phyloP scores from a whole-genome alignment of 53 echinoderm and acorn worm genomes.

The Echinometra lucunter region DNA sequence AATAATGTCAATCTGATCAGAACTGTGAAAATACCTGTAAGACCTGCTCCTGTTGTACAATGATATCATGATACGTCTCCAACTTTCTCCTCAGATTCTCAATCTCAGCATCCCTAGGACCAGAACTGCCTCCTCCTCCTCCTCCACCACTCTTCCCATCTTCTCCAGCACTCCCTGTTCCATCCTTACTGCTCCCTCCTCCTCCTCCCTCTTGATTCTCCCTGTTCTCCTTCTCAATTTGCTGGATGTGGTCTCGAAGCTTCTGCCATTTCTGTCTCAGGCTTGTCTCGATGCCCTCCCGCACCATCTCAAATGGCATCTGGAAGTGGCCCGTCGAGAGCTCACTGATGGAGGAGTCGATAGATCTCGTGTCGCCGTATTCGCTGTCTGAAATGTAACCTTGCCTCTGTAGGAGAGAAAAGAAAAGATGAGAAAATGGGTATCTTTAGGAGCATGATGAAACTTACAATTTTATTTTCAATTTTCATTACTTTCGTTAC shows the following conservation, averaged over 20 bases:
- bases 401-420: conserved; percentile 3
- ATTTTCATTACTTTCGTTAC: background rate
- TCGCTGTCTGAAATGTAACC: conserved; percentile 73
- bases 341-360: conserved; percentile 86
- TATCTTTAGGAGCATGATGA: background rate
- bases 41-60: conserved; percentile 97
- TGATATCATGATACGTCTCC: conserved; percentile 86
- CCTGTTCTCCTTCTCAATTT: conserved; percentile 89
- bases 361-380: conserved; percentile 79
- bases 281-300: conserved; percentile 95
- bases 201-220: conserved; percentile 76
- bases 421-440: background rate
- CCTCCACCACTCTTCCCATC: conserved; percentile 22
- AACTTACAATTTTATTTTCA: too few species aligned
- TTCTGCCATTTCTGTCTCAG: conserved; percentile 90
- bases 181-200: conserved; percentile 49
- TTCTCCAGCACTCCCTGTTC: conserved; percentile 55
- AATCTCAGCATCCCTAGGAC: conserved; percentile 79
- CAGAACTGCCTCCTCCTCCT: conserved; percentile 60
- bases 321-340: conserved; percentile 97
- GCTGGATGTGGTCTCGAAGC: conserved; percentile 88
- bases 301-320: conserved; percentile 98
- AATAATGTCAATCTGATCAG: background rate
- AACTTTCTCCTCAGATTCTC: conserved; percentile 81
- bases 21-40: conserved; percentile 77